phyloP scores from a whole-genome alignment of 2,113 vertebrate genomes.

The Charina bottae region DNA sequence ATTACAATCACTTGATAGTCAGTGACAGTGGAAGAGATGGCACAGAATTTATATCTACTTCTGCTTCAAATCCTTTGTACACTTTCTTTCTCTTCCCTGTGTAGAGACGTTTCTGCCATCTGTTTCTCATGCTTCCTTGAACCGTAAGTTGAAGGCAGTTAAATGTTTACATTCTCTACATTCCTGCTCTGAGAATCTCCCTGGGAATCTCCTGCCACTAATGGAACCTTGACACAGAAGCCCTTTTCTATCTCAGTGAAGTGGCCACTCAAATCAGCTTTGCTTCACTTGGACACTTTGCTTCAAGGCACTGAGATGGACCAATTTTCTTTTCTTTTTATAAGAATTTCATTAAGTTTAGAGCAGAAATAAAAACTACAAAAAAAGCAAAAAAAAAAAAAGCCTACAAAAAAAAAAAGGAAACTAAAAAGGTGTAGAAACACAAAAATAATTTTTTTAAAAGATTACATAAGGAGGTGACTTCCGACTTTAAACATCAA shows the following conservation, averaged over 20 bases:
- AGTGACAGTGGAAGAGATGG: neutral
- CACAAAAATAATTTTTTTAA: too few relatives aligned
- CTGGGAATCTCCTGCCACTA: neutral
- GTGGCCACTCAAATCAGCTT: neutral
- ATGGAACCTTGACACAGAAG: neutral
- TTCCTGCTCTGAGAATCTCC: neutral
- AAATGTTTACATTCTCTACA: neutral
- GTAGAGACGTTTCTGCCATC: neutral
- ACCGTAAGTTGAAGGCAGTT: neutral
- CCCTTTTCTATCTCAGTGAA: neutral
- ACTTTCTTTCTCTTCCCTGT: neutral
- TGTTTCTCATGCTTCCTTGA: slow-evolving; percentile 3
- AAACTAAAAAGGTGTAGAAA: too few relatives aligned
- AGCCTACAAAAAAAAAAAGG: too few relatives aligned
- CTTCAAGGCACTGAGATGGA: neutral
- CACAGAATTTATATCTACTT: neutral
- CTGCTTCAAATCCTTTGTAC: neutral
- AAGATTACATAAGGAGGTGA: too few relatives aligned
- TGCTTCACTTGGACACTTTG: neutral
- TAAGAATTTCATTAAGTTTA: too few relatives aligned
- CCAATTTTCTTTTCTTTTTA: too few relatives aligned
- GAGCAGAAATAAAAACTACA: too few relatives aligned
- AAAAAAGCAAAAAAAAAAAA: too few relatives aligned
- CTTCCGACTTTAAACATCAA: too few relatives aligned
- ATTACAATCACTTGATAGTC: neutral